phyloP scores from a whole-genome alignment of 1,140 invertebrate species.

The Zophobas atratus region DNA sequence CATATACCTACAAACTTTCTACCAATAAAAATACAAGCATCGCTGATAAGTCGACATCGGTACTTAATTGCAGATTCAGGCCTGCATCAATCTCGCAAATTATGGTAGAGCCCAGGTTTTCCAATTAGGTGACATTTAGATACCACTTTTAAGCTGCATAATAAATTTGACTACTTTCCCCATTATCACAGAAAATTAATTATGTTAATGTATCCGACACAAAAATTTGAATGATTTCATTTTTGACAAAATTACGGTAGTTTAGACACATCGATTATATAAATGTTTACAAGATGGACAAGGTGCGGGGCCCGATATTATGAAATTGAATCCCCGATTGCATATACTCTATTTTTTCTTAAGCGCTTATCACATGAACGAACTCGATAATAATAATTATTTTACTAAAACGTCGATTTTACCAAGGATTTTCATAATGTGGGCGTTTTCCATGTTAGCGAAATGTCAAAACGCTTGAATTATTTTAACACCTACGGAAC shows the following conservation, averaged over 20 bases:
- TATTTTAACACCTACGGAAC: slow-evolving; percentile 34
- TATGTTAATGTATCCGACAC: slow-evolving; percentile 7
- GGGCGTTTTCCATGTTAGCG: not conserved
- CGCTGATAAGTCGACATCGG: slow-evolving; percentile 18
- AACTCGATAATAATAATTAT: slow-evolving; percentile 3
- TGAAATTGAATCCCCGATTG: slow-evolving; percentile 12
- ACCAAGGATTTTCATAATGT: slow-evolving; percentile 29
- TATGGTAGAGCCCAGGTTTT: not conserved
- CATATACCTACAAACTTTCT: slow-evolving; percentile 16
- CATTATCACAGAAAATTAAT: slow-evolving; percentile 25
- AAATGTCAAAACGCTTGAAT: slow-evolving; percentile 31
- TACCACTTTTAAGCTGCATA: not conserved
- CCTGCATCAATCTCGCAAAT: not conserved
- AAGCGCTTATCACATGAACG: slow-evolving; percentile 1
- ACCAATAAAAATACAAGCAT: slow-evolving; percentile 34
- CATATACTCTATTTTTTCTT: not conserved
- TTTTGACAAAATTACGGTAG: slow-evolving; percentile 20
- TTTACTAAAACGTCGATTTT: slow-evolving; percentile 9
- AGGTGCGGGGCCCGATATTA: slow-evolving; percentile 13
- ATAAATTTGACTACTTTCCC: slow-evolving; percentile 22
- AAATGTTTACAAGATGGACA: slow-evolving; percentile 20
- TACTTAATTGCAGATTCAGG: not conserved
- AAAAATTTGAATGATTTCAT: slow-evolving; percentile 30
- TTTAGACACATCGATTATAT: slow-evolving; percentile 4
- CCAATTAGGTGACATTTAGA: slow-evolving; percentile 7